phyloP scores from a whole-genome alignment of 2,113 vertebrate genomes.

The Pterocles orientalis region DNA sequence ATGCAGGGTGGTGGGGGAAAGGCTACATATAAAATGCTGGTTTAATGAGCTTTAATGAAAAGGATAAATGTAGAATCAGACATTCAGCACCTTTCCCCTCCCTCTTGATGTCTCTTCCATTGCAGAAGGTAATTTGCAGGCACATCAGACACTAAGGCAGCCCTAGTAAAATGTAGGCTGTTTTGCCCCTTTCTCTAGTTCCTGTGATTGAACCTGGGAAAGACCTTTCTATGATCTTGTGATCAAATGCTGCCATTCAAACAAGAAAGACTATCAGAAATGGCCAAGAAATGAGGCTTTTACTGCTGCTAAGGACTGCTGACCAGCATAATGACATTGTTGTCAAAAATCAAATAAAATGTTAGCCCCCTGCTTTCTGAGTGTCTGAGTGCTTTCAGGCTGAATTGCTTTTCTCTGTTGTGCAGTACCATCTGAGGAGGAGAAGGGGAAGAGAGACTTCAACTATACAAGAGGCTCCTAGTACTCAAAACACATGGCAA shows the following conservation, averaged over 20 bases:
- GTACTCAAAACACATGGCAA: background rate
- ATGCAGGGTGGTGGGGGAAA: background rate
- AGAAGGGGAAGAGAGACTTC: background rate
- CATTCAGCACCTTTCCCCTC: background rate
- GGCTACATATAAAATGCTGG: background rate
- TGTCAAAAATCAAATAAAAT: background rate
- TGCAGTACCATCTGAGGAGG: background rate
- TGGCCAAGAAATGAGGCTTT: background rate
- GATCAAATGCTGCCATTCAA: constrained; percentile 47
- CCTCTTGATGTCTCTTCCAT: constrained; percentile 12
- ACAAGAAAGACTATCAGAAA: constrained; percentile 9
- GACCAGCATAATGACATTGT: background rate
- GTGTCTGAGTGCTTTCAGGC: background rate
- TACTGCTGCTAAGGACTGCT: background rate
- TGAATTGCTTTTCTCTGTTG: background rate
- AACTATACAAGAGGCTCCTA: background rate
- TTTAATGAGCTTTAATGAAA: constrained; percentile 48
- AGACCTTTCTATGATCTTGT: constrained; percentile 40
- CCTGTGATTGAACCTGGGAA: constrained; percentile 22
- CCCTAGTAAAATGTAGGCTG: constrained; percentile 3
- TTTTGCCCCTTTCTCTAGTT: constrained; percentile 34
- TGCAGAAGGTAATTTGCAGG: constrained; percentile 27
- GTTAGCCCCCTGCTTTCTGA: background rate
- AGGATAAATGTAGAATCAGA: background rate
- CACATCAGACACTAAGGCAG: background rate